phyloP scores from a whole-genome alignment of 1,140 invertebrate species.

The Mycetomoellerius zeteki region DNA sequence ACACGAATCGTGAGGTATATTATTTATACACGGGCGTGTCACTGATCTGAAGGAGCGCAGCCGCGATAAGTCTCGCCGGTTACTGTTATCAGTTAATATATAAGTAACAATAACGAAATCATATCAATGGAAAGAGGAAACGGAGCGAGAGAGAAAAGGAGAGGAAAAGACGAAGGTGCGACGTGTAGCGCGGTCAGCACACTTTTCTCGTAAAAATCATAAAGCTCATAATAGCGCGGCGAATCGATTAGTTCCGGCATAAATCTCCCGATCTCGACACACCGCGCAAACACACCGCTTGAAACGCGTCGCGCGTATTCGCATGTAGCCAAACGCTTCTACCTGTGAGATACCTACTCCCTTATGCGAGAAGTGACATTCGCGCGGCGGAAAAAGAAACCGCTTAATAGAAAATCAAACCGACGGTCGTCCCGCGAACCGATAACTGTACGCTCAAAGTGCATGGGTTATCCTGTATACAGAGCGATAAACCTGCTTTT shows the following conservation, averaged over 20 bases:
- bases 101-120: constrained; percentile 11
- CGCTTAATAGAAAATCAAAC: constrained; percentile 29
- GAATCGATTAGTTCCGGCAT: constrained; percentile 59
- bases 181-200: constrained; percentile 1
- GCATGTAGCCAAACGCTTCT: background rate
- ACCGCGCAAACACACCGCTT: constrained; percentile 27
- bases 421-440: constrained; percentile 12
- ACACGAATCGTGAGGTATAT: background rate
- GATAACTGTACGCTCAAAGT: constrained; percentile 20
- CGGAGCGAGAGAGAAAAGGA: background rate
- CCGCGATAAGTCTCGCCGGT: background rate
- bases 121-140: constrained; percentile 35
- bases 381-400: constrained; percentile 4
- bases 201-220: constrained; percentile 49
- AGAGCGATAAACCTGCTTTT: constrained; percentile 40
- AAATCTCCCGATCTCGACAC: constrained; percentile 49
- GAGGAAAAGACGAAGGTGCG: background rate
- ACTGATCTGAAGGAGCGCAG: constrained; percentile 3
- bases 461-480: constrained; percentile 12
- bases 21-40: constrained; percentile 20
- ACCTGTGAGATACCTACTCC: background rate
- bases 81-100: constrained; percentile 27
- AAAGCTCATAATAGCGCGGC: constrained; percentile 27
- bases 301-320: background rate
- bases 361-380: background rate